These are phyloP conservation scores for Ailurus styani DNA, from an alignment of 2,113 vertebrate genomes.

Conservation along the genomic window DNA sequence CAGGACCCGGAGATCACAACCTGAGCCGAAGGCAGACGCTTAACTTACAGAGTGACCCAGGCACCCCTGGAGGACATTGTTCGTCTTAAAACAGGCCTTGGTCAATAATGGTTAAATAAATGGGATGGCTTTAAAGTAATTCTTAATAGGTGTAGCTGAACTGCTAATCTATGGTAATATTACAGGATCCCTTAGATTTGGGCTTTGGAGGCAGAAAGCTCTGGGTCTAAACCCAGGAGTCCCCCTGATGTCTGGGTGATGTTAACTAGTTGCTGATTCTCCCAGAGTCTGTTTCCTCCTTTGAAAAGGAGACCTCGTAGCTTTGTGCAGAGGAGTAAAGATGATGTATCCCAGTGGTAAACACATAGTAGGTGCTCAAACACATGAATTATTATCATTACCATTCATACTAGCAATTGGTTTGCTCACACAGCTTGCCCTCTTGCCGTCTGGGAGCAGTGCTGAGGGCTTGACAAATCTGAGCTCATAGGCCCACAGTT, in stretches of 20 bases:
- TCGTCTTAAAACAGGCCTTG: neutral
- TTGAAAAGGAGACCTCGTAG: neutral
- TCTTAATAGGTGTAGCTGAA: neutral
- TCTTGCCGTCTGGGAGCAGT: accelerated
- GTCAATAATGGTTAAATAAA: neutral
- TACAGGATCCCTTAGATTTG: neutral
- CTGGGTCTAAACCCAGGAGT: neutral
- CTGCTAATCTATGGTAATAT: neutral
- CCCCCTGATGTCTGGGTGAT: neutral
- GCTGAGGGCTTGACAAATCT: neutral
- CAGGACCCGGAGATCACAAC: neutral
- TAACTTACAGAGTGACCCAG: neutral
- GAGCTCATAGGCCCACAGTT: neutral
- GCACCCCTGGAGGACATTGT: neutral
- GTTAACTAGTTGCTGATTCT: neutral
- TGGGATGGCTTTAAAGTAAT: neutral
- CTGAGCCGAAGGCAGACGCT: neutral
- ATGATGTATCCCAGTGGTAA: neutral
- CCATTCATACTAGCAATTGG: neutral
- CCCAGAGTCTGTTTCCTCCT: neutral
- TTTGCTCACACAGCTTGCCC: neutral
- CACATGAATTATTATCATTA: neutral
- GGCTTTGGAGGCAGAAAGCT: neutral
- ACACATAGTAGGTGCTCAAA: neutral
- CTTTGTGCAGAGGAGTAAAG: neutral